phyloP scores from a whole-genome alignment of 2,888 invertebrate genomes.

The Leptarthrus brevirostris region DNA sequence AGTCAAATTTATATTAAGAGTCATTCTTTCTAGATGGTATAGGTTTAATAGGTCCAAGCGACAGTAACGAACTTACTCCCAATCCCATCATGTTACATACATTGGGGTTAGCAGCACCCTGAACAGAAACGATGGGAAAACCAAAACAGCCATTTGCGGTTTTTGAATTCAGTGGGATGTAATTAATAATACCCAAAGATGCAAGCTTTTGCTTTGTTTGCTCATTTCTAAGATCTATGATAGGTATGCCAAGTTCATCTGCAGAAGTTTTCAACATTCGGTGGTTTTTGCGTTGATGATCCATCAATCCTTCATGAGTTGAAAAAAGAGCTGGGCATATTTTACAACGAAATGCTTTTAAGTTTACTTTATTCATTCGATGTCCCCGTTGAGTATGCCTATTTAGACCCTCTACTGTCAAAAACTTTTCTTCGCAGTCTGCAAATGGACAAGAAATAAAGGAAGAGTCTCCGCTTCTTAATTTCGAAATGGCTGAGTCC shows the following conservation, averaged over 20 bases:
- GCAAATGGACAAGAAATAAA: conserved; percentile 59
- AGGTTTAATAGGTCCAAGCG: conserved; percentile 77
- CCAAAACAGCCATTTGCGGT: conserved; percentile 74
- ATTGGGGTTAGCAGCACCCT: conserved; percentile 72
- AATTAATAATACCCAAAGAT: conserved; percentile 77
- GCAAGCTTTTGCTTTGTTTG: conserved; percentile 74
- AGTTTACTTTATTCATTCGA: conserved; percentile 49
- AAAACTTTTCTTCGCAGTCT: conserved; percentile 68
- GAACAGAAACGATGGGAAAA: conserved; percentile 77
- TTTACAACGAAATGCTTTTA: conserved; percentile 71
- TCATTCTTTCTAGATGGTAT: conserved; percentile 62
- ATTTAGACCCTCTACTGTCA: conserved; percentile 67
- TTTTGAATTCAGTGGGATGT: conserved; percentile 77
- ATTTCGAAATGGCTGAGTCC: conserved; percentile 56
- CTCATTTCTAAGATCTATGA: conserved; percentile 78
- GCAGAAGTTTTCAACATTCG: conserved; percentile 68
- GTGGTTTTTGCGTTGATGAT: conserved; percentile 75
- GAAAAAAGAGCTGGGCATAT: conserved; percentile 80
- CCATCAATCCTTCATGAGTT: conserved; percentile 70
- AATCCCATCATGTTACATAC: conserved; percentile 73
- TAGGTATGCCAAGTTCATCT: conserved; percentile 77
- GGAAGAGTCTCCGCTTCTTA: conserved; percentile 14
- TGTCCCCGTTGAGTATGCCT: conserved; percentile 65
- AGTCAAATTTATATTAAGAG: too few relatives aligned
- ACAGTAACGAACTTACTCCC: conserved; percentile 77